phyloP scores from a whole-genome alignment of 2,113 vertebrate species.

The Thunnus maccoyii region DNA sequence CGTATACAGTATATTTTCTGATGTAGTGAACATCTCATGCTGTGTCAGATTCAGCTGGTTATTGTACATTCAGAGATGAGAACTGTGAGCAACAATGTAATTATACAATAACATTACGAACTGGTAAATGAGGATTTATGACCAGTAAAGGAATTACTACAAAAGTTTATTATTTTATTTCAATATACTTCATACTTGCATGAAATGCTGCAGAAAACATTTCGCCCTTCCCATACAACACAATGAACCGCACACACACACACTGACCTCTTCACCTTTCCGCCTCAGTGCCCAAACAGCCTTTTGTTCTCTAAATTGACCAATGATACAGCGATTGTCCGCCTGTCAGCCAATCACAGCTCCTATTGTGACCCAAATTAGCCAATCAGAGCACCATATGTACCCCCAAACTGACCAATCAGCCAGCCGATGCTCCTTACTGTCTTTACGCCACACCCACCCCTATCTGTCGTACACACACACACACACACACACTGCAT shows the following conservation, averaged over 20 bases:
- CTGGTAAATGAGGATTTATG: no score
- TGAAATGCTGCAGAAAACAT: no score
- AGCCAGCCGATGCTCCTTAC: not conserved
- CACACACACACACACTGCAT: constrained; percentile 9
- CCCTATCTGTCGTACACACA: not conserved
- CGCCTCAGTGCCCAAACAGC: constrained; percentile 38
- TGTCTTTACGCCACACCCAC: not conserved
- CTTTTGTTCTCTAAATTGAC: constrained; percentile 57
- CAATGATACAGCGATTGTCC: constrained; percentile 50
- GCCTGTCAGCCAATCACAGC: constrained; percentile 46
- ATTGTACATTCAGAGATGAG: no score
- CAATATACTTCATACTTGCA: not conserved
- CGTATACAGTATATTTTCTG: no score
- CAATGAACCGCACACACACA: not conserved
- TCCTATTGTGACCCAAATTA: constrained; percentile 51
- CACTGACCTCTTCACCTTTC: constrained; percentile 59
- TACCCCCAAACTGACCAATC: constrained; percentile 33
- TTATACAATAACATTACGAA: no score
- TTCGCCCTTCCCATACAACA: not conserved
- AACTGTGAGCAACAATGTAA: no score
- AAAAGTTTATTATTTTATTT: no score
- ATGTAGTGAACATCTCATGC: no score
- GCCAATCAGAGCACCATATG: constrained; percentile 40
- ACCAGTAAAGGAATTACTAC: no score
- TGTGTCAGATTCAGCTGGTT: no score